Evolutionary conservation across 2,888 invertebrate genomes (phyloP).

Genomic region (Epistrophe grossulariae): DNA sequence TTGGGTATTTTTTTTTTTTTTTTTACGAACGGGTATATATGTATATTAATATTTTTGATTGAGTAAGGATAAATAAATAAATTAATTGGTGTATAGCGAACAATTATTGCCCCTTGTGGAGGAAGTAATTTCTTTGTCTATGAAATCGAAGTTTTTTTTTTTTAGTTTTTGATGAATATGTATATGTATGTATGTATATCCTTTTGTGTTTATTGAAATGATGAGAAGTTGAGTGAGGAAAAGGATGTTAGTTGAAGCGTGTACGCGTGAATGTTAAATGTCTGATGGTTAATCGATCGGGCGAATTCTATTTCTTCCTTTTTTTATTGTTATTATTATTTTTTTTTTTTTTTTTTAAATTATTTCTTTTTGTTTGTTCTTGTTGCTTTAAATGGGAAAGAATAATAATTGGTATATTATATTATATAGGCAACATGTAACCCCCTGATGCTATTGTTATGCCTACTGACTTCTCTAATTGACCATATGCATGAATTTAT

Average conservation of each 20-base stretch:
- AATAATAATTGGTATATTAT: conserved; percentile 49
- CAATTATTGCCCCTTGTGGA: conserved; percentile 74
- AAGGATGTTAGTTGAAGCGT: conserved; percentile 70
- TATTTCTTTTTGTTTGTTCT: conserved; percentile 43
- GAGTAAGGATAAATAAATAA: conserved; percentile 75
- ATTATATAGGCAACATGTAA: conserved; percentile 52
- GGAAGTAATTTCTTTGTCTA: conserved; percentile 73
- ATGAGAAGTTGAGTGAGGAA: conserved; percentile 30
- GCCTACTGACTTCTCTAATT: conserved; percentile 68
- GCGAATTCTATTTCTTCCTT: conserved; percentile 47
- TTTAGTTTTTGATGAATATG: not conserved
- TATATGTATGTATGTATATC: not conserved
- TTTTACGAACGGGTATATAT: not conserved
- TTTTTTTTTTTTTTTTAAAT: conserved; percentile 9
- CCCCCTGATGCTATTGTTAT: conserved; percentile 51
- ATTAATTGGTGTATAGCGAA: conserved; percentile 71
- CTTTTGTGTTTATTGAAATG: conserved; percentile 34
- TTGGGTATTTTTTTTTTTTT: conserved; percentile 37
- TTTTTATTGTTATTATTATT: conserved; percentile 8
- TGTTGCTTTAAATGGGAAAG: conserved; percentile 43
- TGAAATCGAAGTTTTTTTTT: conserved; percentile 39
- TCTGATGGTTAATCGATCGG: conserved; percentile 69
- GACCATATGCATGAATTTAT: conserved; percentile 75
- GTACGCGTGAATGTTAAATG: conserved; percentile 70
- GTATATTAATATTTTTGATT: conserved; percentile 59